Percentiles rank a stretch among this genome's conserved stretches.
These are phyloP conservation scores for Habroteleia sp. DNA, from an alignment of 2,888 invertebrate species.

Conservation along the genomic window DNA sequence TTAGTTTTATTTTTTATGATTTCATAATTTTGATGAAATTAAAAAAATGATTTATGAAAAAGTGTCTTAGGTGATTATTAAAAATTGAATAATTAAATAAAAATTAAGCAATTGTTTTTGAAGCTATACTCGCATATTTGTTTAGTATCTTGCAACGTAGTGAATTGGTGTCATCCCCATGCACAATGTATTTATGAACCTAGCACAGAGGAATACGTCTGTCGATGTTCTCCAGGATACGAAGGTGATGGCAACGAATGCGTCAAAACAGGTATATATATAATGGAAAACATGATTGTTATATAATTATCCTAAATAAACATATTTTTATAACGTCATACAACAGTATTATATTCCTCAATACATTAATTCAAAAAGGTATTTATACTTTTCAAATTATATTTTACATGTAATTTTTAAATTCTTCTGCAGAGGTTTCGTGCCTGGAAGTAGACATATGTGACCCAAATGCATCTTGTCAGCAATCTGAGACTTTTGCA, in stretches of 20 bases:
- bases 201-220: slow-evolving; percentile 83
- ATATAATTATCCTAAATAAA: too few relatives aligned
- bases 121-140: slow-evolving; percentile 72
- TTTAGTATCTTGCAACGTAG: slow-evolving; percentile 87
- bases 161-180: slow-evolving; percentile 90
- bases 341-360: too few relatives aligned
- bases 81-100: too few relatives aligned
- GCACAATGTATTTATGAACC: slow-evolving; percentile 88
- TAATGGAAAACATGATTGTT: too few relatives aligned
- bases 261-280: slow-evolving; percentile 81
- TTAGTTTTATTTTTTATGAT: too few relatives aligned
- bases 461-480: slow-evolving; percentile 88
- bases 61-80: too few relatives aligned
- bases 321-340: too few relatives aligned
- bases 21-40: too few relatives aligned
- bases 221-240: slow-evolving; percentile 91
- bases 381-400: not conserved
- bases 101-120: too few relatives aligned
- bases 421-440: slow-evolving; percentile 80
- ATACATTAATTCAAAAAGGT: too few relatives aligned
- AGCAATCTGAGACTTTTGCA: slow-evolving; percentile 85
- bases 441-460: slow-evolving; percentile 85
- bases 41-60: too few relatives aligned
- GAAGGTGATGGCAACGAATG: slow-evolving; percentile 92
- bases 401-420: not conserved